A percentile compares a stretch with the other conserved stretches of the same genome.
phyloP scores from a whole-genome alignment of 2,797 vertebrate species.

The Coccyzus lansbergi region DNA sequence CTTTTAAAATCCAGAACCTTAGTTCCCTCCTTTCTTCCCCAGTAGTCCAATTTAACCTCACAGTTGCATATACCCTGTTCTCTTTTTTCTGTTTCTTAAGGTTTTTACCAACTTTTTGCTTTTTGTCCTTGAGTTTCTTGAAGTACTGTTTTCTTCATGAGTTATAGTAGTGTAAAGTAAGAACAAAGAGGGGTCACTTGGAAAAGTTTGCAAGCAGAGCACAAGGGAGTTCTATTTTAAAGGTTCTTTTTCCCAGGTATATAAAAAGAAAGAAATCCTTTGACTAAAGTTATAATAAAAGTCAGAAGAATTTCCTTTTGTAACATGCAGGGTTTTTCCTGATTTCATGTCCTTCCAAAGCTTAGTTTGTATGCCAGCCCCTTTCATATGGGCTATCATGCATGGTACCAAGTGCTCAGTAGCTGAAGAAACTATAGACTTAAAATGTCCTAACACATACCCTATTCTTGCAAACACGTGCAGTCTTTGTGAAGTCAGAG shows the following conservation, averaged over 20 bases:
- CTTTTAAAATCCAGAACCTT: background rate
- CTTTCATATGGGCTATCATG: background rate
- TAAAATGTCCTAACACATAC: background rate
- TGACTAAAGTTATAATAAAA: background rate
- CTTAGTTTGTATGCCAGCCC: background rate
- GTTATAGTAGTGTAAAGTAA: constrained; percentile 20
- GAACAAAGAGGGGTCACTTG: constrained; percentile 46
- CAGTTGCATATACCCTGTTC: background rate
- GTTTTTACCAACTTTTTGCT: background rate
- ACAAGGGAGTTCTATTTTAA: constrained; percentile 53
- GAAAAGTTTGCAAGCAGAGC: constrained; percentile 54
- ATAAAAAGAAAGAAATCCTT: background rate
- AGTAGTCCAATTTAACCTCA: constrained; percentile 28
- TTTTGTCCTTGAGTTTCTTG: constrained; percentile 21
- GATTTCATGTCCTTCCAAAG: background rate
- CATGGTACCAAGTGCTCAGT: background rate
- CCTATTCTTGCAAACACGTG: background rate
- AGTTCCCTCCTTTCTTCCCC: background rate
- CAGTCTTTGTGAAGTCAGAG: background rate
- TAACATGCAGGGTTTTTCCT: background rate
- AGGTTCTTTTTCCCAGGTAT: background rate
- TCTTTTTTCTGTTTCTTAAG: background rate
- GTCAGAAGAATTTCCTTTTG: background rate
- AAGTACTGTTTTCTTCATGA: constrained; percentile 23
- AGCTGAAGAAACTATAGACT: background rate